These are phyloP conservation scores for Volucella zonaria DNA, from an alignment of 2,888 invertebrate species.

Conservation along the genomic window DNA sequence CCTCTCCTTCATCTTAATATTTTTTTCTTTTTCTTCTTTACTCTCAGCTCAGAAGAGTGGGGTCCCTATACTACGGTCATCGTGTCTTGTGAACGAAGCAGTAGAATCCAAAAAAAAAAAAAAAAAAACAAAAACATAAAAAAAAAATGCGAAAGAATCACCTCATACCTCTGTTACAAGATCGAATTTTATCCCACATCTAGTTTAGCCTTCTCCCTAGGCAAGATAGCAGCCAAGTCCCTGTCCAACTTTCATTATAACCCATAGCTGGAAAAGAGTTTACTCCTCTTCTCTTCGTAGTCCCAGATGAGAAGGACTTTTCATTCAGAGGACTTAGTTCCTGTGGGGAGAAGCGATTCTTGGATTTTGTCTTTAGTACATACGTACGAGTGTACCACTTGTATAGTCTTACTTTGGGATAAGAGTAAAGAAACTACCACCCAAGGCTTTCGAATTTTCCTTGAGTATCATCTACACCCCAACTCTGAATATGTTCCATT, in stretches of 20 bases:
- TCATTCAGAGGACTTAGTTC: constrained; percentile 32
- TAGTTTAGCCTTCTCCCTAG: constrained; percentile 14
- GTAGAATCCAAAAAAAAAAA: constrained; percentile 14
- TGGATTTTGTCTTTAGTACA: constrained; percentile 61
- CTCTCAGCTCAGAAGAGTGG: constrained; percentile 9
- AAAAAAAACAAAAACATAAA: no score
- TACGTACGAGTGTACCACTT: not conserved
- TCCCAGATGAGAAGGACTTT: constrained; percentile 27
- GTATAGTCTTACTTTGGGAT: constrained; percentile 13
- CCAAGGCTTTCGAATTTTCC: constrained; percentile 68
- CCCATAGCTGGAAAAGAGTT: constrained; percentile 67
- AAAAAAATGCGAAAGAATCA: constrained; percentile 32
- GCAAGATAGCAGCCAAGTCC: constrained; percentile 54
- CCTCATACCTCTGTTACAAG: constrained; percentile 39
- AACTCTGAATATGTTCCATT: constrained; percentile 39
- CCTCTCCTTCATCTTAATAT: not conserved
- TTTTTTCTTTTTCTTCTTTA: not conserved
- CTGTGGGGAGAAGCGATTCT: constrained; percentile 53
- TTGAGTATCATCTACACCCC: constrained; percentile 40
- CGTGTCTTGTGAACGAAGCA: not conserved
- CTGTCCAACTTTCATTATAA: constrained; percentile 71
- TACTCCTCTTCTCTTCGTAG: constrained; percentile 45
- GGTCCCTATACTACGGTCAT: constrained; percentile 35
- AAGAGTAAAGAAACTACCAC: constrained; percentile 47
- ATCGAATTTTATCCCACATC: constrained; percentile 33